Conservation (phyloP, 2,888 invertebrate genomes). For the Orthosia cruda region DNA sequence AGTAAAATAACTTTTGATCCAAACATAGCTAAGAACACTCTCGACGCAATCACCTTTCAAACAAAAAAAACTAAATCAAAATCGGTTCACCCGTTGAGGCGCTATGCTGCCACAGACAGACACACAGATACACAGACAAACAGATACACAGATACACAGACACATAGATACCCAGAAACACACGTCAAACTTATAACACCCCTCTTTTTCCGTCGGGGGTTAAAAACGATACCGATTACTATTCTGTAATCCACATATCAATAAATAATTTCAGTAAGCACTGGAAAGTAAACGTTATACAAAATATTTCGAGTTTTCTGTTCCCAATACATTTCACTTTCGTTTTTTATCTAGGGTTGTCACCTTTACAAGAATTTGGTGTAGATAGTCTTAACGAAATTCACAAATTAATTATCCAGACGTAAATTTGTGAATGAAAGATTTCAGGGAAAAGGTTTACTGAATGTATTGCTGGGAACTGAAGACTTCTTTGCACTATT, state of each 20-base stretch:
- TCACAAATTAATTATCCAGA: not conserved
- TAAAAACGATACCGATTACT: not conserved
- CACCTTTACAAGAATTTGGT: not conserved
- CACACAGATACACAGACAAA: too few relatives aligned
- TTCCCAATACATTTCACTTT: conserved; percentile 9
- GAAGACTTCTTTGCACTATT: not conserved
- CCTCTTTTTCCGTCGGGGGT: too few relatives aligned
- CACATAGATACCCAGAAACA: too few relatives aligned
- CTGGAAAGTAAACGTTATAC: conserved; percentile 3
- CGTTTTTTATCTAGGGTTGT: conserved; percentile 10
- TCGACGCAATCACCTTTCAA: too few relatives aligned
- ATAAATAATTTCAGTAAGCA: conserved; percentile 5
- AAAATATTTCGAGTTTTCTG: conserved; percentile 28
- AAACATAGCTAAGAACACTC: too few relatives aligned
- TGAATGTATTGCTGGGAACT: not conserved
- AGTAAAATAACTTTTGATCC: too few relatives aligned
- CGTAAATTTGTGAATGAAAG: not conserved
- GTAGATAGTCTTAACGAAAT: not conserved
- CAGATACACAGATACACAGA: too few relatives aligned
- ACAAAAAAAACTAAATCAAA: too few relatives aligned
- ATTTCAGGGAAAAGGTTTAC: not conserved
- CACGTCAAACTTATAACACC: too few relatives aligned
- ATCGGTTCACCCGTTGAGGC: too few relatives aligned
- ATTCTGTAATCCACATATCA: not conserved
- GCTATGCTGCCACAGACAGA: too few relatives aligned